Conservation (phyloP, 2,888 invertebrate species). For the Panzeria rudis region DNA sequence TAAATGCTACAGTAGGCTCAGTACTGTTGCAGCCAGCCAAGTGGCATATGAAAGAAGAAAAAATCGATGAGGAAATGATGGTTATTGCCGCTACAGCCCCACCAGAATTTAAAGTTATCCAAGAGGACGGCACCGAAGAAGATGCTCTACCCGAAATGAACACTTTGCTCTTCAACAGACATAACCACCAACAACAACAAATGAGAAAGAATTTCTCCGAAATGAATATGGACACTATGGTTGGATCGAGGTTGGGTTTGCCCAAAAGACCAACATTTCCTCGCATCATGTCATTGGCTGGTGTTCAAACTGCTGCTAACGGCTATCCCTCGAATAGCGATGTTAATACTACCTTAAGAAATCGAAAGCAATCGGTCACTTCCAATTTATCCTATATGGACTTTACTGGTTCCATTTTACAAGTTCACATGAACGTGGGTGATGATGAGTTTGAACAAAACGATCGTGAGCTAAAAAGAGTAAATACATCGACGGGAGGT, state of each 20-base stretch:
- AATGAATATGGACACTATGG: slow-evolving; percentile 83
- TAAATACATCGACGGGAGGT: slow-evolving; percentile 81
- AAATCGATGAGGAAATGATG: slow-evolving; percentile 82
- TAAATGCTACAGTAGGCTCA: slow-evolving; percentile 88
- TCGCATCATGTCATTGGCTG: slow-evolving; percentile 83
- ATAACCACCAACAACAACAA: slow-evolving; percentile 77
- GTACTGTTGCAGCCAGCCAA: slow-evolving; percentile 89
- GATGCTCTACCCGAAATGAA: slow-evolving; percentile 83
- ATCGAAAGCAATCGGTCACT: slow-evolving; percentile 88
- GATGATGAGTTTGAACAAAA: slow-evolving; percentile 83
- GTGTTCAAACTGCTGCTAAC: slow-evolving; percentile 80
- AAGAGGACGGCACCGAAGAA: slow-evolving; percentile 87
- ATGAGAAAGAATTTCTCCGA: slow-evolving; percentile 84
- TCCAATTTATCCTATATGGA: slow-evolving; percentile 90
- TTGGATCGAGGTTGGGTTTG: slow-evolving; percentile 79
- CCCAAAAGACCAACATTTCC: slow-evolving; percentile 83
- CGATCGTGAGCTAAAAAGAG: slow-evolving; percentile 82
- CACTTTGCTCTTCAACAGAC: slow-evolving; percentile 81
- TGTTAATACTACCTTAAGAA: slow-evolving; percentile 83
- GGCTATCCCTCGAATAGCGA: slow-evolving; percentile 84
- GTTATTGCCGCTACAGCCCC: slow-evolving; percentile 76
- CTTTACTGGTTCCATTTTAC: slow-evolving; percentile 89
- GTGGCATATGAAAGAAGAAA: slow-evolving; percentile 87
- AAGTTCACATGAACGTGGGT: slow-evolving; percentile 87
- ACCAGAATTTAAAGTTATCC: slow-evolving; percentile 88